Base-by-base conservation (phyloP, 1,140 invertebrate genomes). In the Halesus radiatus region DNA sequence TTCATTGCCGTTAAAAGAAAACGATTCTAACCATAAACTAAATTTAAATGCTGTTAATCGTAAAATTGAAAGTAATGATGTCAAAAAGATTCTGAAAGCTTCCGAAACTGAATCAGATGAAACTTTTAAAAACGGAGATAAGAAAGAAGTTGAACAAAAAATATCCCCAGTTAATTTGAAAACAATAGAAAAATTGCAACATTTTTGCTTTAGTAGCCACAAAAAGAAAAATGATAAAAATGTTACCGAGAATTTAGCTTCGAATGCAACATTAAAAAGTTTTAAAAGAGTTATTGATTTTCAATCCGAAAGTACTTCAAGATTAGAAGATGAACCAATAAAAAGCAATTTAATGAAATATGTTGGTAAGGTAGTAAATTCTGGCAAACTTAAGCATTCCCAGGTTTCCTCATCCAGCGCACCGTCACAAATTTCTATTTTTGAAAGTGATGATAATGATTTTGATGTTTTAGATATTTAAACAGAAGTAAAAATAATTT, bases 371-470 rank as follows among this genome's bases (percentile, higher is more conserved):
- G 18, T 22, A 7, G n/a, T 22, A 23, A 60, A 60, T 45, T 45
- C 37, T 56, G n/a, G 23, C 16, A 26, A 13, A 26, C 1, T 16
- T 3, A 66, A 66, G 3, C 8, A 23, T 66, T 66, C 62, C 52
- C 66, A 70, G 13, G 20, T 3, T 62, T 37, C 18, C 56, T 74
- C 62, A 26, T 18, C 18, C 3, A 60, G 15, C 16, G 45, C n/a
- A 16, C 32, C 20, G 26, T 81, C 76, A 7, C 81, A 89, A 85
- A 85, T 86, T 82, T 89, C 89, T 64, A 89, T 90, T 70, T 90
- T 90, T 86, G 88, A 90, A 83, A 89, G 84, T 85, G 87, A 86
- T 22, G 87, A 89, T 84, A 88, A 89, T 84, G 89, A 90, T 86
- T 83, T 76, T 66, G 87, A 88, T 80, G 88, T 87, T 85, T 86